These are phyloP conservation scores for Eremobia ochroleuca DNA, from an alignment of 2,888 invertebrate species.

Conservation along the genomic window DNA sequence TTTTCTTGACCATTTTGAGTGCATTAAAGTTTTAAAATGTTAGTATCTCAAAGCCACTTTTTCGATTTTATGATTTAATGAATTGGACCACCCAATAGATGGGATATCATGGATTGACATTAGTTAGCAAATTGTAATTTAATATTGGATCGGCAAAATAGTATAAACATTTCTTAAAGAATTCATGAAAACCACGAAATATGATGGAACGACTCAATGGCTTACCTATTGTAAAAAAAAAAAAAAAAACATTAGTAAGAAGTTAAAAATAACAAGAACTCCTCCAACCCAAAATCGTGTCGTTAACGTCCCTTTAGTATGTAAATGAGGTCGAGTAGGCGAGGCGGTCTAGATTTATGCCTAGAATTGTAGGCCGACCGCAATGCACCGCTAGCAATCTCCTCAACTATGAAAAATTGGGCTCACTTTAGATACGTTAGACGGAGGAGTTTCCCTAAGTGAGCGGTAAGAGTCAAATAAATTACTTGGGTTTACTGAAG, in stretches of 20 bases:
- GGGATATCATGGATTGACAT: no score
- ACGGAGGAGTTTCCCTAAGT: conserved; percentile 33
- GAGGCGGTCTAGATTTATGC: conserved; percentile 59
- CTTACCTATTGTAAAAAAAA: neutral
- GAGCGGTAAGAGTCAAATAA: conserved; percentile 53
- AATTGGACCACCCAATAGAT: no score
- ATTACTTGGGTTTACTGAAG: conserved; percentile 46
- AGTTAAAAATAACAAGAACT: neutral
- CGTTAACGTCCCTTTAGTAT: conserved; percentile 36
- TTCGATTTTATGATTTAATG: no score
- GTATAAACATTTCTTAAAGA: neutral
- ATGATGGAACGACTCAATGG: neutral
- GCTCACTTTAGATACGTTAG: conserved; percentile 18
- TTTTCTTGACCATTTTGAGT: no score
- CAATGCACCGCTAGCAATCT: conserved; percentile 58
- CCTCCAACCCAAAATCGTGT: conserved; percentile 12
- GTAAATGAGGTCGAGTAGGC: conserved; percentile 37
- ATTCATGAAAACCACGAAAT: neutral
- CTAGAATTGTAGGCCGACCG: conserved; percentile 58
- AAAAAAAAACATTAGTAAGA: neutral
- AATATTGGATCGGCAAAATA: no score
- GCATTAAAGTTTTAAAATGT: no score
- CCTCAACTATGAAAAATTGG: conserved; percentile 59
- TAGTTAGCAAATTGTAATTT: neutral
- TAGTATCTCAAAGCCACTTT: no score